Percentiles rank a stretch among this genome's conserved stretches.
Conservation (phyloP, 1,140 invertebrate genomes). For the Formica exsecta region DNA sequence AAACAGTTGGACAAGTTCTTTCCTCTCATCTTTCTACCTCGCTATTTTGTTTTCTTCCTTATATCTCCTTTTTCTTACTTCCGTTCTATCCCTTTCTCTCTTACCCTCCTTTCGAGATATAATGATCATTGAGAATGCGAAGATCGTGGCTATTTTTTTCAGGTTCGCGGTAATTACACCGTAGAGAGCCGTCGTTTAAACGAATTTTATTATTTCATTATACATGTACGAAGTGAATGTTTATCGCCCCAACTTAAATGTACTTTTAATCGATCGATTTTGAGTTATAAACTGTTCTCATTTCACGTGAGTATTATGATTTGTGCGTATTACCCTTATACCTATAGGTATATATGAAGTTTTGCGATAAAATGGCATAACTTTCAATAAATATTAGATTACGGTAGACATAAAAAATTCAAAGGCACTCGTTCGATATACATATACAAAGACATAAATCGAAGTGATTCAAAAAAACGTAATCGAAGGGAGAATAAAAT, state of each 20-base stretch:
- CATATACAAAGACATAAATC: conserved; percentile 30
- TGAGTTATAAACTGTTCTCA: conserved; percentile 84
- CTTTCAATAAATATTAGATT: conserved; percentile 48
- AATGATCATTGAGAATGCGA: conserved; percentile 64
- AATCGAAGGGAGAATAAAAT: conserved; percentile 38
- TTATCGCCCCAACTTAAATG: conserved; percentile 81
- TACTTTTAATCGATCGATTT: conserved; percentile 83
- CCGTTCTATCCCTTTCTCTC: conserved; percentile 31
- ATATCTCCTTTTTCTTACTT: conserved; percentile 20
- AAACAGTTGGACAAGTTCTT: conserved; percentile 66
- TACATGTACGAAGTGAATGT: conserved; percentile 78
- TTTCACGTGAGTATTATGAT: conserved; percentile 70
- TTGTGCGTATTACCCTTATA: conserved; percentile 47
- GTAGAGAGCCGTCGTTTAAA: conserved; percentile 76
- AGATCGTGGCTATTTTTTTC: conserved; percentile 65
- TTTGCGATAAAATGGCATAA: conserved; percentile 9
- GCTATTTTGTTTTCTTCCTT: conserved; percentile 7
- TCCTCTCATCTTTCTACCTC: conserved; percentile 50
- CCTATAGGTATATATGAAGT: conserved; percentile 33
- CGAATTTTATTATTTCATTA: conserved; percentile 80
- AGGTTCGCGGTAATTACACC: conserved; percentile 63
- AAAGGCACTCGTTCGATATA: conserved; percentile 57
- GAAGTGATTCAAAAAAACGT: conserved; percentile 44
- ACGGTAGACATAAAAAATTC: conserved; percentile 33
- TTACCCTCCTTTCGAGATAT: conserved; percentile 42